These are phyloP conservation scores for Zeugodacus cucurbitae DNA, from an alignment of 1,140 invertebrate species.

Conservation along the genomic window DNA sequence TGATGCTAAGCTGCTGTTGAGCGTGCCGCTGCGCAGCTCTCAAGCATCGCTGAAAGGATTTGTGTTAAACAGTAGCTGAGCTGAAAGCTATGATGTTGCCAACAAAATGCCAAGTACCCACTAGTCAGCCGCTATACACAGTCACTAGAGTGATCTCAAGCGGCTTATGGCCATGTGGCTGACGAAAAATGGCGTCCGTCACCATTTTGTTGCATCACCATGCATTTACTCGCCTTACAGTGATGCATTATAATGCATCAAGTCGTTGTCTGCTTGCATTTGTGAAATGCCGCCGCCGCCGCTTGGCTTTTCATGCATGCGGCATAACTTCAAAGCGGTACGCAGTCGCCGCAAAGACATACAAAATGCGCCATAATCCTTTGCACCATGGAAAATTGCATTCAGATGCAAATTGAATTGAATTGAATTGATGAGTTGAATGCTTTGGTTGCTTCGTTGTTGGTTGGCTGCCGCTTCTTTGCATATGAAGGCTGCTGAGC, in stretches of 20 bases:
- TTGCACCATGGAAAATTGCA: slow-evolving; percentile 42
- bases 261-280: not conserved
- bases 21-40: not conserved
- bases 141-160: not conserved
- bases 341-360: not conserved
- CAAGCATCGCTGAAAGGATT: not conserved
- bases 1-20: slow-evolving; percentile 20
- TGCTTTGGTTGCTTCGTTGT: not conserved
- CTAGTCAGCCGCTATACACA: not conserved
- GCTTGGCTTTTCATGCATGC: not conserved
- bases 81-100: slow-evolving; percentile 7
- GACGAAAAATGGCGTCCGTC: slow-evolving; percentile 24
- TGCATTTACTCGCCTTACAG: not conserved
- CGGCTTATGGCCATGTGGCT: not conserved
- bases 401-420: slow-evolving; percentile 42
- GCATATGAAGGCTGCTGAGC: not conserved
- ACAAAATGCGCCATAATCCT: slow-evolving; percentile 39
- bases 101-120: not conserved
- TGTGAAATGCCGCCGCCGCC: not conserved
- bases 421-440: slow-evolving; percentile 40
- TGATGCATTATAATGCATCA: slow-evolving; percentile 36
- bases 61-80: slow-evolving; percentile 40
- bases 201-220: slow-evolving; percentile 14
- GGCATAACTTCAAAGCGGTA: slow-evolving; percentile 24
- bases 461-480: not conserved